Conservation (phyloP, 2,113 vertebrate species). For the Promerops cafer region DNA sequence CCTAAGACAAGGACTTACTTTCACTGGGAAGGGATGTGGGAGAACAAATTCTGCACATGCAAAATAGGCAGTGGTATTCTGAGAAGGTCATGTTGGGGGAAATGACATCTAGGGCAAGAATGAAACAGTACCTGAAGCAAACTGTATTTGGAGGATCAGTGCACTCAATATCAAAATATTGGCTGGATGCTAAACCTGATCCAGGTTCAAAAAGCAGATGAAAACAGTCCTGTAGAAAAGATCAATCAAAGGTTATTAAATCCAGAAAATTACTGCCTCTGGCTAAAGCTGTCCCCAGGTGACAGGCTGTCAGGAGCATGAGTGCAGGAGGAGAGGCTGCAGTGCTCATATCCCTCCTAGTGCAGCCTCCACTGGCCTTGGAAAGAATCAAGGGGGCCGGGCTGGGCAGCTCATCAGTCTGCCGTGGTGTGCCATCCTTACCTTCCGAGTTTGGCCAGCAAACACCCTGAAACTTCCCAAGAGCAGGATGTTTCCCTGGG, state of each 20-base stretch:
- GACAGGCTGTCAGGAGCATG: not conserved
- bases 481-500: not conserved
- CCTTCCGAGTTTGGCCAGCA: not conserved
- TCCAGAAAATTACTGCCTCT: not conserved
- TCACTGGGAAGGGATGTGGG: not conserved
- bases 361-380: rapidly evolving
- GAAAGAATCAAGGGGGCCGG: not conserved
- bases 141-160: not conserved
- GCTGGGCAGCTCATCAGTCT: not conserved
- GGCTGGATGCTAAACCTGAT: not conserved
- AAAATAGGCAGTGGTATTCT: not conserved
- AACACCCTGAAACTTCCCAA: too few relatives aligned
- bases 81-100: not conserved
- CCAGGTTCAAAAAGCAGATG: not conserved
- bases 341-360: not conserved
- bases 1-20: not conserved
- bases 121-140: slow-evolving; percentile 15
- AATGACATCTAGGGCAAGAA: not conserved
- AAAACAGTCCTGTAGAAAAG: not conserved
- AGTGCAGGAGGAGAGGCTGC: not conserved
- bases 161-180: not conserved
- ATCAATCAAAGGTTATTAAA: not conserved
- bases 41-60: not conserved
- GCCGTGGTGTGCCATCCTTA: not conserved
- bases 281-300: not conserved